phyloP scores from a whole-genome alignment of 1,140 invertebrate species.

The Bacillus rossius region DNA sequence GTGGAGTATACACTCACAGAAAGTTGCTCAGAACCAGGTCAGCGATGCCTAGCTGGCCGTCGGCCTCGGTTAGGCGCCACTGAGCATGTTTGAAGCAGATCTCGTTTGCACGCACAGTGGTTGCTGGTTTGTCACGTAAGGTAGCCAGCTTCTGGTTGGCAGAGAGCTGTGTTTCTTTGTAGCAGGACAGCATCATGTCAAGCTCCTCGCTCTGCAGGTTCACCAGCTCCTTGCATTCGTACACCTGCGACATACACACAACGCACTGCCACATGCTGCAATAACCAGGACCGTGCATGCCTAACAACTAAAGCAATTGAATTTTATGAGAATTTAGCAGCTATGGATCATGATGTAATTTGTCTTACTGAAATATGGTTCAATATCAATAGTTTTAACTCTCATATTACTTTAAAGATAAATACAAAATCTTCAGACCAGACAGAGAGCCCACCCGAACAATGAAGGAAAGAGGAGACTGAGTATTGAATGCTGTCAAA shows the following conservation, averaged over 20 bases:
- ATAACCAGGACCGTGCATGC: too few relatives aligned
- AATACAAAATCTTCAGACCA: too few relatives aligned
- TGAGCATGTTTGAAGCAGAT: conserved; percentile 99
- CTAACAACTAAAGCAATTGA: too few relatives aligned
- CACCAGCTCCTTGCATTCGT: conserved; percentile 87
- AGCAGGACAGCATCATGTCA: conserved; percentile 85
- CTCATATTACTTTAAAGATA: too few relatives aligned
- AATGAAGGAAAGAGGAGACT: too few relatives aligned
- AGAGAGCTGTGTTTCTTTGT: conserved; percentile 75
- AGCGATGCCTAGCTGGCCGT: conserved; percentile 95
- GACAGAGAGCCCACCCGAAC: too few relatives aligned
- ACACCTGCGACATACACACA: conserved; percentile 49
- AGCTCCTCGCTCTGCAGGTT: conserved; percentile 85
- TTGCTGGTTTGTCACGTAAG: conserved; percentile 56
- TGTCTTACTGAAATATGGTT: too few relatives aligned
- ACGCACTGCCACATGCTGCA: too few relatives aligned
- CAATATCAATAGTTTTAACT: too few relatives aligned
- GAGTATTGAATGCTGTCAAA: too few relatives aligned
- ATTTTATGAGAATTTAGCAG: too few relatives aligned
- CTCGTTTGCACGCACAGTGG: conserved; percentile 85
- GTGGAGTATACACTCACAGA: conserved; percentile 70
- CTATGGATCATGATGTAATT: too few relatives aligned
- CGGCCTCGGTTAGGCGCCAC: conserved; percentile 95
- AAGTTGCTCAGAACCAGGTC: conserved; percentile 96
- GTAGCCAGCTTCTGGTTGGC: conserved; percentile 52